phyloP scores from a whole-genome alignment of 2,888 invertebrate genomes.

The Caradrina kadenii region DNA sequence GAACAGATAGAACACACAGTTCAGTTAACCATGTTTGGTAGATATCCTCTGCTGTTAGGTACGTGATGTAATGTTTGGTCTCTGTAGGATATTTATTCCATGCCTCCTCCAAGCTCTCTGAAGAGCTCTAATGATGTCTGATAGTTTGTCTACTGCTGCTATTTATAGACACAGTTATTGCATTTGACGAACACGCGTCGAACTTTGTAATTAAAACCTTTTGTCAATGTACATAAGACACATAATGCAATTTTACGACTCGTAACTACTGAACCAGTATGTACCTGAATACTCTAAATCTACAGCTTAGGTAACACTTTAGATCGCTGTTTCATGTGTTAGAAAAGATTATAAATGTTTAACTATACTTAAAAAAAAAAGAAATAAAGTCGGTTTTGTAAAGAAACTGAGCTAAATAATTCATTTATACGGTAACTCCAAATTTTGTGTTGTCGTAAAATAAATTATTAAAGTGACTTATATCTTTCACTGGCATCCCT shows the following conservation, averaged over 20 bases:
- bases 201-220: conserved; percentile 5
- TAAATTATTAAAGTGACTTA: background rate
- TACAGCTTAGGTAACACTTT: background rate
- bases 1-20: too few relatives aligned
- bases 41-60: too few relatives aligned
- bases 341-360: background rate
- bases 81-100: conserved; percentile 1
- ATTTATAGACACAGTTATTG: background rate
- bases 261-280: background rate
- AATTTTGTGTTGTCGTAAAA: background rate
- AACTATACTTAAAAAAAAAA: too few relatives aligned
- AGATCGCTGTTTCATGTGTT: background rate
- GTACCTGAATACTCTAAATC: background rate
- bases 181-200: background rate
- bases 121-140: conserved; percentile 44
- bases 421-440: background rate
- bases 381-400: too few relatives aligned
- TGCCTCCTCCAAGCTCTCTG: conserved; percentile 6
- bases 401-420: too few relatives aligned
- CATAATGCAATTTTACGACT: background rate
- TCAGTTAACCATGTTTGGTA: too few relatives aligned
- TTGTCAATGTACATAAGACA: background rate
- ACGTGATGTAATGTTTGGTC: too few relatives aligned
- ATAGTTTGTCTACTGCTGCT: conserved; percentile 17
- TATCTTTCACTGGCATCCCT: background rate